Conservation (phyloP, 1,140 invertebrate species). For the Spodoptera litura region DNA sequence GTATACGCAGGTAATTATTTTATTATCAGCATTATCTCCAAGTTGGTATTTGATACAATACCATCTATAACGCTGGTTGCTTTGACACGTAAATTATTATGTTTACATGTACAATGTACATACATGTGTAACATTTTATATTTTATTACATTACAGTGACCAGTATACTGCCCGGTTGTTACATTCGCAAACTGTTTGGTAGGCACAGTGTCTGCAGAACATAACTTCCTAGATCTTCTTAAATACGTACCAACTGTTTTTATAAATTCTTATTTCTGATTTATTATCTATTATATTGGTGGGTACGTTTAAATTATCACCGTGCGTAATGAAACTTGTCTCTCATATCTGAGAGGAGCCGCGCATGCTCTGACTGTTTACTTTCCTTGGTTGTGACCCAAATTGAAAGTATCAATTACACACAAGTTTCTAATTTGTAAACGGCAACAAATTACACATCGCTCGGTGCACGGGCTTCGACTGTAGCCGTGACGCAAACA, state of each 20-base stretch:
- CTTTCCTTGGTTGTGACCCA: constrained; percentile 40
- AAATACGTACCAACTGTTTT: too few species aligned
- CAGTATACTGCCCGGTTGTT: too few species aligned
- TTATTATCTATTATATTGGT: constrained; percentile 32
- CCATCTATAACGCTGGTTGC: too few species aligned
- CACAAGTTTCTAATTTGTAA: constrained; percentile 49
- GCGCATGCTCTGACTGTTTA: constrained; percentile 15
- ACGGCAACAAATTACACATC: constrained; percentile 48
- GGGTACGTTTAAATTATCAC: constrained; percentile 9
- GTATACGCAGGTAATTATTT: background rate
- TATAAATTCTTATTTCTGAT: too few species aligned
- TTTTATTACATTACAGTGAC: too few species aligned
- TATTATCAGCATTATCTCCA: background rate
- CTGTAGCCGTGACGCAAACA: constrained; percentile 55
- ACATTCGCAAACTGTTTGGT: too few species aligned
- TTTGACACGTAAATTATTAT: too few species aligned
- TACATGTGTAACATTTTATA: too few species aligned
- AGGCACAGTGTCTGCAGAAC: too few species aligned
- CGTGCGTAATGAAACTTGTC: background rate
- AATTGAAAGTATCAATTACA: constrained; percentile 49
- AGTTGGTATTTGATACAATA: too few species aligned
- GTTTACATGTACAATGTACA: too few species aligned
- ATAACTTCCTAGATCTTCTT: too few species aligned
- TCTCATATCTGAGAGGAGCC: background rate
- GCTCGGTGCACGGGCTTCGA: constrained; percentile 36